Percentiles rank a stretch among this genome's conserved stretches.
Conservation (phyloP, 2,888 invertebrate genomes). For the Parnassius apollo region DNA sequence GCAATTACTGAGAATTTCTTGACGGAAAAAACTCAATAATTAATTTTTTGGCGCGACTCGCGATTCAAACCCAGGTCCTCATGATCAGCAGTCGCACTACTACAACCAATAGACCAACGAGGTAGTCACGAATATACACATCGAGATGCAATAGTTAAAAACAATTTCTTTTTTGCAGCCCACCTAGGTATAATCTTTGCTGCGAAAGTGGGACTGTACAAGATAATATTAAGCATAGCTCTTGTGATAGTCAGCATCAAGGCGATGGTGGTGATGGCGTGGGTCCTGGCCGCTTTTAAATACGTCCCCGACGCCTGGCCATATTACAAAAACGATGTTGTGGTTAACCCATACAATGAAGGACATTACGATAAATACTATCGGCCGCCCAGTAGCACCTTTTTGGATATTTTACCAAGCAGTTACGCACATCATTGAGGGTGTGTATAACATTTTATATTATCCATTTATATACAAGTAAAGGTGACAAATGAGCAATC, state of each 20-base stretch:
- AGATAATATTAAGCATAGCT: conserved; percentile 61
- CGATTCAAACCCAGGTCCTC: too few species aligned
- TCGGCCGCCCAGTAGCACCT: conserved; percentile 27
- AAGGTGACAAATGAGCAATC: too few species aligned
- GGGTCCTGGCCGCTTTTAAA: conserved; percentile 59
- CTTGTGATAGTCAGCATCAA: conserved; percentile 55
- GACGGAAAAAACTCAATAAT: too few species aligned
- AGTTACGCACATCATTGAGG: conserved; percentile 22
- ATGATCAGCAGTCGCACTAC: too few species aligned
- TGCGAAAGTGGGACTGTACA: conserved; percentile 64
- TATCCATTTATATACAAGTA: too few species aligned
- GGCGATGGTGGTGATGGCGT: conserved; percentile 59
- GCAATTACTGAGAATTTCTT: too few species aligned
- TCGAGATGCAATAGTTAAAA: too few species aligned
- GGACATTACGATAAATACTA: conserved; percentile 24
- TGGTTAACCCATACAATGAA: conserved; percentile 29
- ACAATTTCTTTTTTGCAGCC: conserved; percentile 64
- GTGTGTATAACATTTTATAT: conserved; percentile 13
- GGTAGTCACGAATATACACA: too few species aligned
- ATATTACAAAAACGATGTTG: conserved; percentile 39
- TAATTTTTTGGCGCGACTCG: too few species aligned
- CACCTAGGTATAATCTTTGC: conserved; percentile 61
- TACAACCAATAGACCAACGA: too few species aligned
- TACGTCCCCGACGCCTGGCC: conserved; percentile 60
- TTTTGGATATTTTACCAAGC: conserved; percentile 34